These are phyloP conservation scores for Taenioides sp. DNA, from an alignment of 2,797 vertebrate genomes.

Conservation along the genomic window DNA sequence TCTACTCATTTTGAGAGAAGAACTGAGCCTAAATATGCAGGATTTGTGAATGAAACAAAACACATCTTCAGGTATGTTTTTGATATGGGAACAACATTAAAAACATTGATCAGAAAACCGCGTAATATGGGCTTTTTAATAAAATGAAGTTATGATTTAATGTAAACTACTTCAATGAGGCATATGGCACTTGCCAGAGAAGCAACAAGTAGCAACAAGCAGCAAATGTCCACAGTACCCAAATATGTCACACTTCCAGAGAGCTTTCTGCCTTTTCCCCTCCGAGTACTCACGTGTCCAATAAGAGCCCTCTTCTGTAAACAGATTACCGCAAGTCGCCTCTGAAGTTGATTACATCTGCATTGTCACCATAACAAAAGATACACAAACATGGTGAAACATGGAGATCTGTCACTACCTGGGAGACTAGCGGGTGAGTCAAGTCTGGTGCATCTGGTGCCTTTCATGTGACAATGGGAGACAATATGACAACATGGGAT, in stretches of 20 bases:
- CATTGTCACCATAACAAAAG: constrained; percentile 4
- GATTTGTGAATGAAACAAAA: no score
- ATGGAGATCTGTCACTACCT: neutral
- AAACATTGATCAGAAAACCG: no score
- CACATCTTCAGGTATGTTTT: no score
- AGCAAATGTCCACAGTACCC: neutral
- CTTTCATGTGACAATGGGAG: neutral
- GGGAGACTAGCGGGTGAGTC: neutral
- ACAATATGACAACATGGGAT: no score
- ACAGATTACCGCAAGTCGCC: neutral
- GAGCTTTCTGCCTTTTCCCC: neutral
- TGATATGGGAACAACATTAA: no score
- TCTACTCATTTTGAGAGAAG: no score
- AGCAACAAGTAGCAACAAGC: no score
- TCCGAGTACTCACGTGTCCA: neutral
- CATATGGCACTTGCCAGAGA: no score
- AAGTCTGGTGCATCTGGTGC: neutral
- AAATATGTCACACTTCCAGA: neutral
- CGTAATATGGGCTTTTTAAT: no score
- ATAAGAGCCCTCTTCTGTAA: neutral
- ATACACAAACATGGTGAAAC: neutral
- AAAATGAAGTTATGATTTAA: neutral
- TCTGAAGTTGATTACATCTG: neutral
- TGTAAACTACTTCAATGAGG: neutral
- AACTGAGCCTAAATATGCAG: no score